These are phyloP conservation scores for Philantomba maxwellii DNA, from an alignment of 2,113 vertebrate species.

Conservation along the genomic window DNA sequence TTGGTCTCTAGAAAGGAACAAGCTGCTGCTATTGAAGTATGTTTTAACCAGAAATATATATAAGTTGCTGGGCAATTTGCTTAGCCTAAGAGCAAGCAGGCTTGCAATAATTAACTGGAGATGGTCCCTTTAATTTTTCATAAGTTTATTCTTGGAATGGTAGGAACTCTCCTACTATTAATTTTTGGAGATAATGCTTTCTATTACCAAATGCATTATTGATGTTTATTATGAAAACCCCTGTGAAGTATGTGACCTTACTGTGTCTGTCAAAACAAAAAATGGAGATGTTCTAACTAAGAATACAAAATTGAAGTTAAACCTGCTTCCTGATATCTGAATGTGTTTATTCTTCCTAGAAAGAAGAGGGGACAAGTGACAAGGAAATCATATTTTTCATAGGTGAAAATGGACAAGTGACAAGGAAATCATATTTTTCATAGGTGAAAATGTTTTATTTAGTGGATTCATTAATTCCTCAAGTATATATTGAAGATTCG, in stretches of 20 bases:
- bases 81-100: not conserved
- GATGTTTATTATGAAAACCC: not conserved
- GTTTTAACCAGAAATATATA: conserved; percentile 27
- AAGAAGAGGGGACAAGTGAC: not conserved
- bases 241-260: not conserved
- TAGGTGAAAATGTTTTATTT: not conserved
- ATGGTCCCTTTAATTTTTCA: not conserved
- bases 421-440: not conserved
- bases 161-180: not conserved
- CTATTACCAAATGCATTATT: not conserved
- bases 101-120: not conserved
- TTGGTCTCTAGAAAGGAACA: not conserved
- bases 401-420: not conserved
- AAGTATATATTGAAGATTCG: not conserved
- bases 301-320: not conserved
- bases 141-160: conserved; percentile 7
- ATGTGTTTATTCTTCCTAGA: conserved; percentile 21
- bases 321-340: not conserved
- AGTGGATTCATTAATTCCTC: not conserved
- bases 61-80: not conserved
- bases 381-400: not conserved
- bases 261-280: not conserved
- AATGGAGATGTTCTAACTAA: not conserved
- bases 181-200: not conserved
- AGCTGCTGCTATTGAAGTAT: not conserved